Evolutionary conservation across 1,140 invertebrate species (phyloP), one percentile per base, ranked within the genome.

Genomic region (Littorina saxatilis): DNA sequence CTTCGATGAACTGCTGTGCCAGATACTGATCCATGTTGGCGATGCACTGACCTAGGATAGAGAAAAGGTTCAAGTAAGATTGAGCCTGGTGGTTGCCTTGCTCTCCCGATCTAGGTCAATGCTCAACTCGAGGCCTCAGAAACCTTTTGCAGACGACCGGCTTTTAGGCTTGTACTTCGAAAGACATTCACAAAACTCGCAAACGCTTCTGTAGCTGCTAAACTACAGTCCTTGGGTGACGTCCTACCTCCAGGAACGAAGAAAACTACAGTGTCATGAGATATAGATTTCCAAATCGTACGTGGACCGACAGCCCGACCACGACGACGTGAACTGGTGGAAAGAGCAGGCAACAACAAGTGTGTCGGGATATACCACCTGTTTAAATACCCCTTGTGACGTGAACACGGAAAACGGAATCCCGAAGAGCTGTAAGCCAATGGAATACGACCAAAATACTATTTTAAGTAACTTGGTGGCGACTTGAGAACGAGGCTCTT

Each of bases 321-420:
- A 87, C 86, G 84, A 87, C 86, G 86, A 88, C 83, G 80, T 83
- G 35, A 77, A 81, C 87, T 79, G 80, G 79, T 79, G 75, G 86
- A 83, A 79, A 80, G 84, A 84, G 84, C 85, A 87, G 84, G 87
- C 88, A 89, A 89, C 88, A 88, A 89, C 88, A 87, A 87, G 87
- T 85, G 80, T 81, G 68, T 75, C 80, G 79, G 88, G 87, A 84
- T 88, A 85, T 87, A 86, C 88, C 86, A 70, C 73, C 61, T 81
- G 78, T 79, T 86, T 87, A 84, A 88, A 89, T 89, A 89, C 82
- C 73, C 35, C 40, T 15, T 47, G 35, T 86, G 83, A 89, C 85
- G 88, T 89, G 79, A 83, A 70, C 32, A 76, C 40, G 72, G 63
- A 76, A 82, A 80, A 81, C 66, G 72, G 83, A 63, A 72, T 79